These are phyloP conservation scores for Pseudococcus longispinus DNA, from an alignment of 2,888 invertebrate genomes.

Conservation along the genomic window DNA sequence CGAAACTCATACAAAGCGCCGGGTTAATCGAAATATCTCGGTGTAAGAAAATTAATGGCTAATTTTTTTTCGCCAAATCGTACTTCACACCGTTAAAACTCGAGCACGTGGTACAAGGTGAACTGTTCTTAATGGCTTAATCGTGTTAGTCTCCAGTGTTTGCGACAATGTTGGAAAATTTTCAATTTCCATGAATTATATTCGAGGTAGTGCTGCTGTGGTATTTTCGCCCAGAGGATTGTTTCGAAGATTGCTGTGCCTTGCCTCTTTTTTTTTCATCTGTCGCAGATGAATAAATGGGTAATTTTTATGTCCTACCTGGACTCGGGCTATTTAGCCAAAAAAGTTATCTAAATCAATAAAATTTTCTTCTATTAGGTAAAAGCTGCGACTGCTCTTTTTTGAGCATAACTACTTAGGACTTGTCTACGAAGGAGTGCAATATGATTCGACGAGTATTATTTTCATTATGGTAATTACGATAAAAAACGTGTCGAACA, in stretches of 20 bases:
- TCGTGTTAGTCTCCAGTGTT: background rate
- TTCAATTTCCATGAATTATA: background rate
- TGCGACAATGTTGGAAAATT: background rate
- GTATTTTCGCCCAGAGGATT: background rate
- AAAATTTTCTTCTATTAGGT: background rate
- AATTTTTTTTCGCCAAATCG: background rate
- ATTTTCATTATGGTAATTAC: background rate
- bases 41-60: background rate
- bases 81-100: constrained; percentile 7
- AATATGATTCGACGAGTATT: background rate
- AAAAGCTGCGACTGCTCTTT: background rate
- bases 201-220: background rate
- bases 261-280: background rate
- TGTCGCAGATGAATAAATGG: background rate
- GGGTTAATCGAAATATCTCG: background rate
- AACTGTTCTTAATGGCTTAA: constrained; percentile 7
- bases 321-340: background rate
- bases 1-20: background rate
- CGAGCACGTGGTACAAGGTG: constrained; percentile 36
- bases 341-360: background rate
- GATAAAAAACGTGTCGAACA: constrained; percentile 7
- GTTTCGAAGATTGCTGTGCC: background rate
- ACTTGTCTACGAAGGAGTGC: background rate
- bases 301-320: background rate
- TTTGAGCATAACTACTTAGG: background rate